A percentile compares a stretch with the other conserved stretches of the same genome.
These are phyloP conservation scores for Orgyia antiqua DNA, from an alignment of 2,888 invertebrate genomes.

Conservation along the genomic window DNA sequence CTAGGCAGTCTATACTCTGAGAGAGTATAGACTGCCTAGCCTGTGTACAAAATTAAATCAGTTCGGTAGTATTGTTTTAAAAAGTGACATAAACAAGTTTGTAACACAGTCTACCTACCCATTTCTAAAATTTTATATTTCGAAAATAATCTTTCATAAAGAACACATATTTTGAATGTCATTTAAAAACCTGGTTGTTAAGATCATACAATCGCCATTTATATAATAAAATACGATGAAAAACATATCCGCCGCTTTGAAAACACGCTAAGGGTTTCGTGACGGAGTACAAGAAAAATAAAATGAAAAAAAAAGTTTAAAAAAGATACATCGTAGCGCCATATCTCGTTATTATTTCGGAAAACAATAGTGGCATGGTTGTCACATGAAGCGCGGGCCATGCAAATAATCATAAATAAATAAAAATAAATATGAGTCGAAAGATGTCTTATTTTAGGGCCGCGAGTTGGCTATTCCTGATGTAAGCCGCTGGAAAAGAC, in stretches of 20 bases:
- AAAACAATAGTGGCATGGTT: conserved; percentile 71
- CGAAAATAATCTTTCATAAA: conserved; percentile 45
- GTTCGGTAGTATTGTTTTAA: too few species aligned
- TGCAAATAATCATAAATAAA: conserved; percentile 77
- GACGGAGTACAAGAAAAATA: conserved; percentile 42
- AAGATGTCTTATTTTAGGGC: conserved; percentile 69
- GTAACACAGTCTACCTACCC: too few species aligned
- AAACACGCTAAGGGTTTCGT: conserved; percentile 39
- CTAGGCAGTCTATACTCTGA: too few species aligned
- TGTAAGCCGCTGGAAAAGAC: conserved; percentile 27
- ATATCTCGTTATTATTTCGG: conserved; percentile 73
- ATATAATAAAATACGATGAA: conserved; percentile 51
- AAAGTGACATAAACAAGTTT: too few species aligned
- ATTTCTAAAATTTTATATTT: too few species aligned
- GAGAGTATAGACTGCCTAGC: too few species aligned
- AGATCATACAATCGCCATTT: conserved; percentile 62
- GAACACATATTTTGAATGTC: conserved; percentile 43
- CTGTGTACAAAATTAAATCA: too few species aligned
- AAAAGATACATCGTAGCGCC: conserved; percentile 54
- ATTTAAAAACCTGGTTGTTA: conserved; percentile 44
- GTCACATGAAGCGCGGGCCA: conserved; percentile 71
- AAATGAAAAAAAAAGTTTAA: conserved; percentile 38
- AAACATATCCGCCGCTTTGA: conserved; percentile 25
- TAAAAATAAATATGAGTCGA: conserved; percentile 71
- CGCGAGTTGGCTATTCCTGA: conserved; percentile 38